Percentiles rank a stretch among this genome's conserved stretches.
Conservation (phyloP, 1,140 invertebrate species). For the Acromyrmex echinatior region DNA sequence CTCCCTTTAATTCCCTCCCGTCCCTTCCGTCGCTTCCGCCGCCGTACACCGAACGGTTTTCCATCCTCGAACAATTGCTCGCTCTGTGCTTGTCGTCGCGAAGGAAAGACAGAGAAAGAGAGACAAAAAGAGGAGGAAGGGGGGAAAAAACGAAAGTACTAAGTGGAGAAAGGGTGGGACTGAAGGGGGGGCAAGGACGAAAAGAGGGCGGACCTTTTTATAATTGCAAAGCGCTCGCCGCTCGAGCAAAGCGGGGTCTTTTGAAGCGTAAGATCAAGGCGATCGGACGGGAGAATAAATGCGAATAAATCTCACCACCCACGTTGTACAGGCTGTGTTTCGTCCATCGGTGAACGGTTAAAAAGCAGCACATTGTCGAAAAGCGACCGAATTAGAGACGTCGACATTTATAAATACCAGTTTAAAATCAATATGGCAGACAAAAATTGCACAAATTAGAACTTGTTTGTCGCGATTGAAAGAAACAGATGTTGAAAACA, state of each 20-base stretch:
- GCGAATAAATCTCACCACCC: constrained; percentile 77
- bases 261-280: constrained; percentile 80
- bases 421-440: constrained; percentile 25
- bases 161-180: constrained; percentile 60
- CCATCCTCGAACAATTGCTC: constrained; percentile 74
- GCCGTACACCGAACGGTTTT: constrained; percentile 69
- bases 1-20: constrained; percentile 80
- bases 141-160: constrained; percentile 71
- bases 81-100: constrained; percentile 69
- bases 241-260: constrained; percentile 69
- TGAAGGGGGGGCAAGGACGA: constrained; percentile 63
- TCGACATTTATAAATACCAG: constrained; percentile 9
- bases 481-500: background rate
- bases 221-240: constrained; percentile 81
- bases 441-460: constrained; percentile 21
- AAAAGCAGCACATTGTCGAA: constrained; percentile 61
- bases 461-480: background rate
- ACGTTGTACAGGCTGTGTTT: constrained; percentile 46
- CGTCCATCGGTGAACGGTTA: constrained; percentile 51
- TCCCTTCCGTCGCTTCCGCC: constrained; percentile 70
- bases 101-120: constrained; percentile 51
- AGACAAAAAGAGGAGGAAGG: constrained; percentile 50
- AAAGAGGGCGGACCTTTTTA: constrained; percentile 79
- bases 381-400: constrained; percentile 45
- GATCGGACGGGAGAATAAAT: constrained; percentile 79